Evolutionary conservation across 2,888 invertebrate species (phyloP).

Genomic region (Eupithecia pulchellata): DNA sequence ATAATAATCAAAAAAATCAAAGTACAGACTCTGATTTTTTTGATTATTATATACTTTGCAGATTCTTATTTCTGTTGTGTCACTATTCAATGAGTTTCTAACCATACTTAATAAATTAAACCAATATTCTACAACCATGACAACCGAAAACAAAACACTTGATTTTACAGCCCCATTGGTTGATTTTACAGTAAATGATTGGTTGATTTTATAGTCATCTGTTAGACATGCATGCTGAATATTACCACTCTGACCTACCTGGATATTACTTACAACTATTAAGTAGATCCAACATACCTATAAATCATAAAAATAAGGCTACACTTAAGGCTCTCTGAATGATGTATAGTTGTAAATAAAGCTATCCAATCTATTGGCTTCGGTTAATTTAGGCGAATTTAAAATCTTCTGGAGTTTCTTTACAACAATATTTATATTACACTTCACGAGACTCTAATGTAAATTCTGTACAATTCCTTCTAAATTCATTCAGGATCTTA

Average conservation of each 20-base stretch:
- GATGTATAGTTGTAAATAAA: constrained; percentile 58
- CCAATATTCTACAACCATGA: not conserved
- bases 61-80: too few species aligned
- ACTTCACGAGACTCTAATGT: not conserved
- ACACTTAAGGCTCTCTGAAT: constrained; percentile 55
- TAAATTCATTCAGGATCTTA: not conserved
- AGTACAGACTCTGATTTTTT: too few species aligned
- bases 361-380: constrained; percentile 64
- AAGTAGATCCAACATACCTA: constrained; percentile 55
- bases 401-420: constrained; percentile 37
- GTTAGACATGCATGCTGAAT: not conserved
- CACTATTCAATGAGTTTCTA: too few species aligned
- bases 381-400: constrained; percentile 51
- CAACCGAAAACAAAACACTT: not conserved
- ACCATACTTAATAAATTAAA: not conserved
- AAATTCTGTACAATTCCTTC: not conserved
- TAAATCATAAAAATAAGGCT: constrained; percentile 54
- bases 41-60: too few species aligned
- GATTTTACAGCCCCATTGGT: not conserved
- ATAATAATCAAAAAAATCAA: too few species aligned
- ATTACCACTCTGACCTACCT: constrained; percentile 21
- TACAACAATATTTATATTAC: constrained; percentile 16
- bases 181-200: not conserved
- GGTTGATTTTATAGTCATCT: not conserved
- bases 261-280: constrained; percentile 60